Evolutionary conservation across 2,797 vertebrate species (phyloP).

Genomic region (Xenentodon cancila): DNA sequence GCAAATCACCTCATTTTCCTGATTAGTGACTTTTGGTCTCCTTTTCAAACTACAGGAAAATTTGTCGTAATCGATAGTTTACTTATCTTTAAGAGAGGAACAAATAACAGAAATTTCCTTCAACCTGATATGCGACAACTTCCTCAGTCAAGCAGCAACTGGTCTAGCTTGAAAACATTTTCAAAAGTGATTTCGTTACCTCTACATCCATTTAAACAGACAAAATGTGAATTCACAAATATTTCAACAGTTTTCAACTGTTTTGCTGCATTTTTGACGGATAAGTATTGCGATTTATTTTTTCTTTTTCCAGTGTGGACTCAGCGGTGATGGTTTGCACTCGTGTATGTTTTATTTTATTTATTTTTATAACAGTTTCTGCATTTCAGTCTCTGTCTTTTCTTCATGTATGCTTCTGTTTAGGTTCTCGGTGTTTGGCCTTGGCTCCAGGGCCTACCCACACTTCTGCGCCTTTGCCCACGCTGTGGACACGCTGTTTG

Average conservation of each 20-base stretch:
- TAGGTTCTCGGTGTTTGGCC: constrained; percentile 97
- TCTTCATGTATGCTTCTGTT: constrained; percentile 21
- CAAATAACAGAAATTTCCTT: too few species aligned
- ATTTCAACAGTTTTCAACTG: neutral
- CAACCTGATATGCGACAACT: too few species aligned
- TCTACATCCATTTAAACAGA: constrained; percentile 25
- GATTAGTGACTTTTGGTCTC: too few species aligned
- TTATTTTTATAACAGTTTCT: constrained; percentile 8
- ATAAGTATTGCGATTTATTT: neutral
- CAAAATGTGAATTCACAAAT: constrained; percentile 2
- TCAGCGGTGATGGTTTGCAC: neutral
- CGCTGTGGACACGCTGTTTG: constrained; percentile 95
- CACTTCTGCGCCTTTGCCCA: constrained; percentile 99
- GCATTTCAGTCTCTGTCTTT: constrained; percentile 4
- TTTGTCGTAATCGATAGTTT: too few species aligned
- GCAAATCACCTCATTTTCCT: too few species aligned
- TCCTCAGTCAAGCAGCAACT: neutral
- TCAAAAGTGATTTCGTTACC: constrained; percentile 1
- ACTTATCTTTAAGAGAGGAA: too few species aligned
- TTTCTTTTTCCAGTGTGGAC: neutral
- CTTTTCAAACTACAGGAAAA: too few species aligned
- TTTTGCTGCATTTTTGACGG: constrained; percentile 14
- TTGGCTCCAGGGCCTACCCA: constrained; percentile 96
- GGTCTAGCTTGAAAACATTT: neutral
- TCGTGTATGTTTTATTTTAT: constrained; percentile 14